Evolutionary conservation across 2,113 vertebrate genomes (phyloP), one percentile per base, ranked within the genome.

Genomic region (Mobula birostris): DNA sequence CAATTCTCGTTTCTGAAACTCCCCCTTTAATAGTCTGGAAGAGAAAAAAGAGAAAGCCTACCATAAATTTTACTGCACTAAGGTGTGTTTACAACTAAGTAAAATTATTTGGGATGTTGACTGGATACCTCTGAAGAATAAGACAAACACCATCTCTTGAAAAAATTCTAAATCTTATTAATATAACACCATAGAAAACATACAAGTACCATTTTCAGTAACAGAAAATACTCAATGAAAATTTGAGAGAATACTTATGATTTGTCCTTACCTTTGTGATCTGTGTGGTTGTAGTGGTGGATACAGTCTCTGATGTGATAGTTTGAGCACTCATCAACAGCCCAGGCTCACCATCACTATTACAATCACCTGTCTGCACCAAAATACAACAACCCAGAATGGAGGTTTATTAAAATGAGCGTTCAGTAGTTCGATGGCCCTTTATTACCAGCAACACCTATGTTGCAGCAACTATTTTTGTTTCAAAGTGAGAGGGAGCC

Each of bases 241-340:
- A 90, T n/a, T n/a, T 17, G 32, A 15, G 32, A 36, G 56, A 90
- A 17, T 66, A 29, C 40, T 6, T 6, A 56, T 76, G 29, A 2
- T 32, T 27, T 36, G 58, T n/a, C 7, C 66, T 96, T 96, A 99
- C 99, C 98, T 99, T 99, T 61, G 99, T 99, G 95, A 99, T 99
- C 96, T 99, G 99, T n/a, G 99, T 99, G 78, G 98, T 99, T 95
- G 99, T 99, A 94, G 98, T 99, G 95, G 98, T 99, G 97, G 98
- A 99, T 95, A 98, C 97, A 94, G 99, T 99, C 97, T 99, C 99
- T 0, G 99, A 99, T 61, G 98, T 99, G 96, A 99, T 99, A 96
- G 98, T 99, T 96, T 99, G 99, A 94, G 99, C 98, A 94, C 98
- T 98, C 95, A 99, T 96, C 95, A 99, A 96, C 95, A 99, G 96